Conservation (phyloP, 2,797 vertebrate genomes). For the Sebastolobus altivelis region DNA sequence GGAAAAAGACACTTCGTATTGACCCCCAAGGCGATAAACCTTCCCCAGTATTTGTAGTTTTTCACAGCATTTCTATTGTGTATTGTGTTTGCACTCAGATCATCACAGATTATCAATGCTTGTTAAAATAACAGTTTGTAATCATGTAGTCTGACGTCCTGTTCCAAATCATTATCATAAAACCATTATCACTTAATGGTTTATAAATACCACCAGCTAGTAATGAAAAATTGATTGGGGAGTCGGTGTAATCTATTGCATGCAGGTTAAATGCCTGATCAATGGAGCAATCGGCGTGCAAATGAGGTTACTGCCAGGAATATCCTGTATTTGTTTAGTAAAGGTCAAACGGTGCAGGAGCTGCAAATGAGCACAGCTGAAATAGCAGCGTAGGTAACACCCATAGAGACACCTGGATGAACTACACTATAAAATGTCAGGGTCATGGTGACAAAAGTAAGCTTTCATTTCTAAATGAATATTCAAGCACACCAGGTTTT, state of each 20-base stretch:
- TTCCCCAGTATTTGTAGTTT: conserved; percentile 5
- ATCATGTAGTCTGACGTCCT: neutral
- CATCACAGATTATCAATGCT: neutral
- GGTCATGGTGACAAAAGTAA: neutral
- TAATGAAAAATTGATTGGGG: conserved; percentile 51
- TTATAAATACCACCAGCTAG: conserved; percentile 31
- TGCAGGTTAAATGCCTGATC: conserved; percentile 60
- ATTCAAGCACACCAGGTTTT: neutral
- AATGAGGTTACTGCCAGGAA: conserved; percentile 41
- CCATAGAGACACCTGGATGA: neutral
- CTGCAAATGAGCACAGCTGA: neutral
- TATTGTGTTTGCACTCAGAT: neutral
- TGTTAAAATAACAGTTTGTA: neutral
- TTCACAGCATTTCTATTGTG: conserved; percentile 6
- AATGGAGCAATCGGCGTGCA: conserved; percentile 50
- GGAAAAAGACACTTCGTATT: conserved; percentile 25
- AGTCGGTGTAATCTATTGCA: conserved; percentile 46
- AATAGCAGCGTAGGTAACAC: neutral
- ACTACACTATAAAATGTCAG: conserved; percentile 6
- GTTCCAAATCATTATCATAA: conserved; percentile 14
- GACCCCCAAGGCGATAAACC: conserved; percentile 9
- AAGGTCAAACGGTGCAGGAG: conserved; percentile 58
- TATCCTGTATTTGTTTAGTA: conserved; percentile 44
- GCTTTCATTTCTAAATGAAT: neutral
- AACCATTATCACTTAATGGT: conserved; percentile 5